These are phyloP conservation scores for Pterocles burchelli DNA, from an alignment of 2,113 vertebrate species.

Conservation along the genomic window DNA sequence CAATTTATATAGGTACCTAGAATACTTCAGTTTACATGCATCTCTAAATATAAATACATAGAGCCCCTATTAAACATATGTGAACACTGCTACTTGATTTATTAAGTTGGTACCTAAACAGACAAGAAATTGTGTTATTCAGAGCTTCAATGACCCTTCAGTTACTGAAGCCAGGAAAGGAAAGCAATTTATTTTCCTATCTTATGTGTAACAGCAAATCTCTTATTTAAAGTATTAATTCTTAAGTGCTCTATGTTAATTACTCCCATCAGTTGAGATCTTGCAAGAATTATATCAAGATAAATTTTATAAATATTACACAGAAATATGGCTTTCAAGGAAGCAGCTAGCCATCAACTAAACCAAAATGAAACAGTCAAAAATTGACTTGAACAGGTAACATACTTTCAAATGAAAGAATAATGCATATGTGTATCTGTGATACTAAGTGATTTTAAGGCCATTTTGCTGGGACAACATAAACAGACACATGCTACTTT, in stretches of 20 bases:
- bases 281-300: not conserved
- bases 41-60: not conserved
- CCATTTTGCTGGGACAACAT: not conserved
- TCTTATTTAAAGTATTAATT: not conserved
- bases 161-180: not conserved
- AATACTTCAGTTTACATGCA: not conserved
- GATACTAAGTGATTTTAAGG: not conserved
- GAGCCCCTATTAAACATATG: fast-evolving
- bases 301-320: not conserved
- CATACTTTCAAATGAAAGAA: not conserved
- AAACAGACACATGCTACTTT: not conserved
- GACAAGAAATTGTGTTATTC: not conserved
- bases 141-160: not conserved
- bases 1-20: not conserved
- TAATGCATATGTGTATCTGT: not conserved
- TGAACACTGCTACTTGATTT: not conserved
- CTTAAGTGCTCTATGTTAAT: not conserved
- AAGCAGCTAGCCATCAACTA: not conserved
- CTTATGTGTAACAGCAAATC: not conserved
- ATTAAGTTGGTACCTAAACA: not conserved
- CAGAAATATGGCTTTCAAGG: not conserved
- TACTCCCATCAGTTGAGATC: not conserved
- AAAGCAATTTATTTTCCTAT: not conserved
- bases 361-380: not conserved
- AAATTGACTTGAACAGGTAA: not conserved